These are phyloP conservation scores for Guaruba guarouba DNA, from an alignment of 2,113 vertebrate species.

Conservation along the genomic window DNA sequence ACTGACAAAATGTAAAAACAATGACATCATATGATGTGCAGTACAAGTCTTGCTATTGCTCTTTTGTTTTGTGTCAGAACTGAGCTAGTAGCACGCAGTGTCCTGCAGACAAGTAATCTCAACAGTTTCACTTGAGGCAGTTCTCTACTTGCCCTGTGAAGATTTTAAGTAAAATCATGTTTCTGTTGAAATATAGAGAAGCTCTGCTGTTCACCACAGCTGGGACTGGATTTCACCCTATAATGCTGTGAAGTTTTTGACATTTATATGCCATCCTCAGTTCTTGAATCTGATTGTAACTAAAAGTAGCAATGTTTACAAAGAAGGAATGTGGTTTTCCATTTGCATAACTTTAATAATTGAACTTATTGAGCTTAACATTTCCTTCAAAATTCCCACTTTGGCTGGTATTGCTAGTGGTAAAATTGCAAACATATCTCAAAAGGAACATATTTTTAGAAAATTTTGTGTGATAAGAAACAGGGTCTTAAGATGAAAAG, in stretches of 20 bases:
- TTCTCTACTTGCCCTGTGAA: not conserved
- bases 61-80: not conserved
- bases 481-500: constrained; percentile 7
- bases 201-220: constrained; percentile 18
- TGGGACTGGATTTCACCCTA: not conserved
- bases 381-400: constrained; percentile 34
- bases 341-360: constrained; percentile 55
- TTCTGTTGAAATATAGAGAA: not conserved
- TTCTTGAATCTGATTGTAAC: not conserved
- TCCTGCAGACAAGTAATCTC: not conserved
- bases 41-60: not conserved
- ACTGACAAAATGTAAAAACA: not conserved
- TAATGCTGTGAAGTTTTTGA: constrained; percentile 1
- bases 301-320: not conserved
- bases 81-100: not conserved
- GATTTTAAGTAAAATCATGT: not conserved
- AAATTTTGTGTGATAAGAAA: constrained; percentile 7
- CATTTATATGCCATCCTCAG: not conserved
- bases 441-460: constrained; percentile 30
- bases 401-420: not conserved
- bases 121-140: not conserved
- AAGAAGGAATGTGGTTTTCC: not conserved
- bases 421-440: constrained; percentile 38
- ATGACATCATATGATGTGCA: not conserved
- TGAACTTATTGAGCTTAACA: constrained; percentile 7